phyloP scores from a whole-genome alignment of 2,888 invertebrate genomes.

The Drosophila recens region DNA sequence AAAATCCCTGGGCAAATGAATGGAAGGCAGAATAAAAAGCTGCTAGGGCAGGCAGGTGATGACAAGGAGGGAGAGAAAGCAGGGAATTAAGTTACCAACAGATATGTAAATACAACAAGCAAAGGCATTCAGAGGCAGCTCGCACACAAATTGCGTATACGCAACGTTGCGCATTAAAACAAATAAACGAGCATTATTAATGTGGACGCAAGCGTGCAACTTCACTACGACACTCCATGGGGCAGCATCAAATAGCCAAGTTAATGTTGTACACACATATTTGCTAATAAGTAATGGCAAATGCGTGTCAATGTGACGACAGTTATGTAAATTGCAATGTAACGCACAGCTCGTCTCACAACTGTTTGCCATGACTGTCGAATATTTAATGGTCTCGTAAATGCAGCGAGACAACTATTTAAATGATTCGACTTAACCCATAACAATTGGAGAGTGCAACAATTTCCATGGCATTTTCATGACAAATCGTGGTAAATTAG shows the following conservation, averaged over 20 bases:
- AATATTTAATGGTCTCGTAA: constrained; percentile 34
- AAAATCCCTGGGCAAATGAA: constrained; percentile 38
- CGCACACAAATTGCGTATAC: constrained; percentile 68
- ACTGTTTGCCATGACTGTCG: constrained; percentile 13
- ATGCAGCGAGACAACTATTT: constrained; percentile 29
- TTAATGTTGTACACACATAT: constrained; percentile 3
- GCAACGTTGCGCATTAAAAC: constrained; percentile 66
- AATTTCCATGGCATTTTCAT: constrained; percentile 39
- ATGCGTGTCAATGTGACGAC: constrained; percentile 58
- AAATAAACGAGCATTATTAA: constrained; percentile 72
- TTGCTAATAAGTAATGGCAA: constrained; percentile 40
- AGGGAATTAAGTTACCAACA: constrained; percentile 60
- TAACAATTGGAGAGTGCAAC: constrained; percentile 7
- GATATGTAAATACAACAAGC: constrained; percentile 28
- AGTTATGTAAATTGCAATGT: constrained; percentile 46
- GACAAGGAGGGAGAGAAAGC: not conserved
- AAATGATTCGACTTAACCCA: constrained; percentile 28
- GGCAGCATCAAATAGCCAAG: constrained; percentile 5
- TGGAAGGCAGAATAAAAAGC: constrained; percentile 27
- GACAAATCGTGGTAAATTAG: constrained; percentile 67
- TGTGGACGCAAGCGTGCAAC: constrained; percentile 69
- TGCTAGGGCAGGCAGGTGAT: not conserved
- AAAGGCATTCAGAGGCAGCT: constrained; percentile 33
- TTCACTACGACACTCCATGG: constrained; percentile 33
- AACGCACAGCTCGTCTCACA: constrained; percentile 4